These are phyloP conservation scores for Discoglossus pictus DNA, from an alignment of 2,797 vertebrate species.

Conservation along the genomic window DNA sequence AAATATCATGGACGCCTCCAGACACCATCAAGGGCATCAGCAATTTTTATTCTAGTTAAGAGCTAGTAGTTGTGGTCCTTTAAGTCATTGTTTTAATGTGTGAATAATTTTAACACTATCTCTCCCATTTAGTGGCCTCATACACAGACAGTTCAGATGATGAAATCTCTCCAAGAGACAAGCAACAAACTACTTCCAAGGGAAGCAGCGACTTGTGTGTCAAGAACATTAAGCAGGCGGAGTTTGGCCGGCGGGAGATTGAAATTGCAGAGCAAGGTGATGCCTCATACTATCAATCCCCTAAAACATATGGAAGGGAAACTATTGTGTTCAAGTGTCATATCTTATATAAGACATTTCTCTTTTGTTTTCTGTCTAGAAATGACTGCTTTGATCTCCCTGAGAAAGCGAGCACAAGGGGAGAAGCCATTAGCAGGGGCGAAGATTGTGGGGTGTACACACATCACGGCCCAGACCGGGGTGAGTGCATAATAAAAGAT, in stretches of 20 bases:
- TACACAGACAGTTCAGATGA: constrained; percentile 98
- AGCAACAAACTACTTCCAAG: constrained; percentile 92
- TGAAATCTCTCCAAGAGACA: constrained; percentile 93
- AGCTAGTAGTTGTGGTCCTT: neutral
- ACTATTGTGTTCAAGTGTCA: too few species aligned
- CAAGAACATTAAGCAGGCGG: constrained; percentile 97
- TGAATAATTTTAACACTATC: neutral
- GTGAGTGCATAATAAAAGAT: too few species aligned
- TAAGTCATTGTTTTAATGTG: neutral
- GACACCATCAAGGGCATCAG: too few species aligned
- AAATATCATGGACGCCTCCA: too few species aligned
- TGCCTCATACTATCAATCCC: too few species aligned
- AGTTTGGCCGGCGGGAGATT: constrained; percentile 95
- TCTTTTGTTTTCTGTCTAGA: constrained; percentile 78
- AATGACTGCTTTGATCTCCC: constrained; percentile 96
- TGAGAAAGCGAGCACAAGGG: constrained; percentile 96
- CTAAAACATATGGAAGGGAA: too few species aligned
- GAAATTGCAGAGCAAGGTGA: constrained; percentile 98
- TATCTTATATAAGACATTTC: too few species aligned
- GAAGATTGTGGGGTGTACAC: constrained; percentile 96
- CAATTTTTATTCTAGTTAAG: too few species aligned
- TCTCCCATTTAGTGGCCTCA: constrained; percentile 80
- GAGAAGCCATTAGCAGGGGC: constrained; percentile 97
- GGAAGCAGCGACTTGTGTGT: constrained; percentile 97
- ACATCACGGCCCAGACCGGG: constrained; percentile 97